Conservation (phyloP, 2,113 vertebrate species). For the Strix aluco region DNA sequence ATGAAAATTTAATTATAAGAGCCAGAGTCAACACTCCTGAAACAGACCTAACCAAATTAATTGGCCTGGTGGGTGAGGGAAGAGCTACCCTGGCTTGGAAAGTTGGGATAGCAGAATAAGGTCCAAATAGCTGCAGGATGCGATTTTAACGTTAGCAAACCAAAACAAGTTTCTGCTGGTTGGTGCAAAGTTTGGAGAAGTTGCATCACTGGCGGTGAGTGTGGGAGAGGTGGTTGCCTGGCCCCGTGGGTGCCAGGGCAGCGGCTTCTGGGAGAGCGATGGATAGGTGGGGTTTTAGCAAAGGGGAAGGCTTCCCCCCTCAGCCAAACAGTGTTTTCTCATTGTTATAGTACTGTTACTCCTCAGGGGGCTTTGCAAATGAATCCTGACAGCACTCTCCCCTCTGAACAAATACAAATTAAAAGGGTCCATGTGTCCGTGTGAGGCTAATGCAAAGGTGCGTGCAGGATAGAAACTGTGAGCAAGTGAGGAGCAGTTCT, state of each 20-base stretch:
- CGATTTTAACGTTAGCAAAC: background rate
- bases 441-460: background rate
- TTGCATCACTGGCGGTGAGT: accelerated
- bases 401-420: background rate
- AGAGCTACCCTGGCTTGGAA: background rate
- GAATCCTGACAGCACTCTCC: background rate
- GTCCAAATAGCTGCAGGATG: background rate
- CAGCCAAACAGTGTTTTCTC: background rate
- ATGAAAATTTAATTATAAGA: background rate
- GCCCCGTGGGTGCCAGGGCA: background rate
- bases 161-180: background rate
- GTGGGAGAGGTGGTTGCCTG: background rate
- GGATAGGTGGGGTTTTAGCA: background rate
- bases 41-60: background rate
- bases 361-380: background rate
- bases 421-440: accelerated
- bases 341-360: background rate
- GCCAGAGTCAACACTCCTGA: background rate
- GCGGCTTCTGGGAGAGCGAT: background rate
- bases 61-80: background rate
- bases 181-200: background rate
- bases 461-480: background rate
- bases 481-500: background rate
- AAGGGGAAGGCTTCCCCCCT: background rate
- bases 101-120: background rate